These are phyloP conservation scores for Pomatorhinus ruficollis DNA, from an alignment of 2,113 vertebrate genomes.

Conservation along the genomic window DNA sequence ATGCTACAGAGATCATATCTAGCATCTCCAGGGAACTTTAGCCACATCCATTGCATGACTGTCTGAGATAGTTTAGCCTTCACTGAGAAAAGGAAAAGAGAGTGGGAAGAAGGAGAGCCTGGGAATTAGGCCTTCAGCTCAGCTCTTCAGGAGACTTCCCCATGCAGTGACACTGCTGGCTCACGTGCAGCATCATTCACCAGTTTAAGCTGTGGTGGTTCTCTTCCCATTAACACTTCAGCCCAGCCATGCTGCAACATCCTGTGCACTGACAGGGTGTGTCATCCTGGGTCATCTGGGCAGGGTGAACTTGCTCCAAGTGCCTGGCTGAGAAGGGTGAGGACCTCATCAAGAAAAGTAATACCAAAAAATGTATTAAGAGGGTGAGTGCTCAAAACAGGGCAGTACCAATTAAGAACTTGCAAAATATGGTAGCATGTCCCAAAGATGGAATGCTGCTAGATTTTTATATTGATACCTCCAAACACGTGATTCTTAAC, in stretches of 20 bases:
- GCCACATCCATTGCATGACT: accelerated
- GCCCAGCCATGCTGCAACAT: neutral
- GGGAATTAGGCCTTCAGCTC: neutral
- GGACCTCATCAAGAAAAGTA: neutral
- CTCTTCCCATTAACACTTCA: neutral
- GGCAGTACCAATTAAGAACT: neutral
- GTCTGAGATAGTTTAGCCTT: neutral
- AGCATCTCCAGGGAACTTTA: neutral
- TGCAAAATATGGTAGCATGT: neutral
- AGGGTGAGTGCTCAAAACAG: neutral
- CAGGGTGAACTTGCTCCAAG: neutral
- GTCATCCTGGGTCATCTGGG: accelerated
- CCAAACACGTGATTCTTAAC: neutral
- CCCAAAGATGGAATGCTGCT: neutral
- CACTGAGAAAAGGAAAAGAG: neutral
- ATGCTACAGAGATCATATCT: neutral
- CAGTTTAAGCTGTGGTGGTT: neutral
- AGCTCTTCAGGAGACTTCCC: neutral
- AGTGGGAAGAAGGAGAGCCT: neutral
- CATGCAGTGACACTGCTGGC: neutral
- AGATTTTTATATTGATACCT: neutral
- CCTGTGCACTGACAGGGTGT: neutral
- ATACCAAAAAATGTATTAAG: neutral
- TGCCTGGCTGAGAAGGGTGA: neutral
- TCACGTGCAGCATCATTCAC: neutral